phyloP scores from a whole-genome alignment of 2,113 vertebrate species.

The Delphinus delphis region DNA sequence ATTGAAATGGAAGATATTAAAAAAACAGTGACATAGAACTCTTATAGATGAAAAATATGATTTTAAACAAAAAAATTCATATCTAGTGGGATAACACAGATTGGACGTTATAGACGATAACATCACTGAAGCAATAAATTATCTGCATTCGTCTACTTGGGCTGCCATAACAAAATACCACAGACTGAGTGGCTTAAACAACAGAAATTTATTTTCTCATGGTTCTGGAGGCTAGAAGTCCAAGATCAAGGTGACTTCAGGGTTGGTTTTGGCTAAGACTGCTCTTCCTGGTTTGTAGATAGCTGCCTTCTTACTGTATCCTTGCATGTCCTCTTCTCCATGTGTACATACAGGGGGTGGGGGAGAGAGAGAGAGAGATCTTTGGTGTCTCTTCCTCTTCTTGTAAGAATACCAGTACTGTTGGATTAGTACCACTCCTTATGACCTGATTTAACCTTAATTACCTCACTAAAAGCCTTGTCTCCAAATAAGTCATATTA shows the following conservation, averaged over 20 bases:
- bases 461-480: neutral
- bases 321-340: neutral
- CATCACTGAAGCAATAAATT: neutral
- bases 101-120: neutral
- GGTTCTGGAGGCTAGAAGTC: neutral
- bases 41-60: neutral
- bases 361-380: neutral
- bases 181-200: neutral
- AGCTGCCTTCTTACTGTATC: neutral
- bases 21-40: neutral
- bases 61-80: neutral
- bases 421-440: neutral
- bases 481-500: neutral
- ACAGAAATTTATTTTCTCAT: neutral
- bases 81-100: neutral
- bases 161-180: neutral
- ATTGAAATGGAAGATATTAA: neutral
- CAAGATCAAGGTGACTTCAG: neutral
- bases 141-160: neutral
- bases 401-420: neutral
- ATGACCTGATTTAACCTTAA: neutral
- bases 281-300: neutral
- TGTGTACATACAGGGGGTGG: too few species aligned
- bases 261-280: neutral
- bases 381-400: neutral